Evolutionary conservation across 37 sponge, comb jelly and placozoan species (phyloP), one percentile per base, ranked within the genome.

Genomic region (Halichondria panicea): DNA sequence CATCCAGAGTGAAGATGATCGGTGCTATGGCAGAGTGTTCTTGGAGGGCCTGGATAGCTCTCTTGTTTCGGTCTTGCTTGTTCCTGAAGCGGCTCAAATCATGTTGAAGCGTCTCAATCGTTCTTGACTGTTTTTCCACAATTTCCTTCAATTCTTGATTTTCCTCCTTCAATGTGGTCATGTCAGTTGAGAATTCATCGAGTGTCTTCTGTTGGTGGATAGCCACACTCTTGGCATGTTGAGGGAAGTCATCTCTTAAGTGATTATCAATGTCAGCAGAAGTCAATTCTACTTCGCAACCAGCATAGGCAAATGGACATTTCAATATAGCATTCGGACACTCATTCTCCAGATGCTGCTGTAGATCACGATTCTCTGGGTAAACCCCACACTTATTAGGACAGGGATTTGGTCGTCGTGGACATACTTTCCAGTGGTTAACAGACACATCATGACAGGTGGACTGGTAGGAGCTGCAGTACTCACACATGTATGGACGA

Each of bases 381-480:
- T 68, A 32, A 30, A 32, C 45, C 6, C 70, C 69, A 69, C 80
- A 68, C 13, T 69, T 33, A 41, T 69, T 69, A 13, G 60, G 43
- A 36, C 80, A 79, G 0, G 60, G 70, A 21, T 70, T 48, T n/a
- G 80, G 40, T 19, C 41, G 32, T 12, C 34, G 59, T 4, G 32
- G 12, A 68, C 80, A 79, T 60, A 53, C 44, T 0, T 31, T 42
- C 80, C 69, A 69, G 43, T 79, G 80, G 25, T 58, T 79, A 31
- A 43, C 32, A 1, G 43, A n/a, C 21, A 79, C 80, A 33, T 70
- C 80, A 59, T 69, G 48, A 56, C 25, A 68, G 25, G 37, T 30
- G n/a, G 55, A 55, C 19, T 1, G 25, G 27, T 79, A 68, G 35
- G 68, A n/a, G 15, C 41, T 31, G 54, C 80, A 79, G 46, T 79